Evolutionary conservation across 1,140 invertebrate genomes (phyloP), one percentile per base, ranked within the genome.

Genomic region (Pinna nobilis): DNA sequence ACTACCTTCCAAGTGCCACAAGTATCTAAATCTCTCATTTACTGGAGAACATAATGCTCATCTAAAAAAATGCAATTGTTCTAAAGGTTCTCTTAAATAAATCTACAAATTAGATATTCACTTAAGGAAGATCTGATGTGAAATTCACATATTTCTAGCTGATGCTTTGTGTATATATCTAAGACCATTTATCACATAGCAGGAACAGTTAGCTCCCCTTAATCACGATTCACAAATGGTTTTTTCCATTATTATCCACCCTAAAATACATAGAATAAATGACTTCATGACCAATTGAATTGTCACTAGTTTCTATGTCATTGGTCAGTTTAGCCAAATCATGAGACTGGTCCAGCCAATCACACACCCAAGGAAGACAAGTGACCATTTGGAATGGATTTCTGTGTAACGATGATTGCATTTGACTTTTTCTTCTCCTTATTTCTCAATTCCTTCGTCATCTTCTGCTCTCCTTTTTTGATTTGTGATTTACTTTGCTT

Each of bases 401-500:
- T 53, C 51, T 23, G n/a, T 13, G 25, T 44, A 9, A 11, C 9
- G 9, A 44, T 44, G 39, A 44, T 44, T 44, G 39, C n/a, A 9
- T n/a, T 9, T 44, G 9, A 23, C 13, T 13, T 53, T 18, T 23
- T 13, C 25, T 13, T 23, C 3, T 23, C 3, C n/a, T 23, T 20
- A 23, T 11, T 53, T 20, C 39, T 53, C 63, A 63, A n/a, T n/a
- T n/a, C n/a, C n/a, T n/a, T n/a, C n/a, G n/a, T 55, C 15, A 51
- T 20, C 55, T 55, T n/a, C 32, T 53, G 32, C 41, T 28, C 23
- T 84, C 91, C 90, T 35, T 91, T 90, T 32, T 90, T 88, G 11
- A 50, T 55, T 53, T 73, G 11, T 47, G 39, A 53, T 53, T 53
- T 20, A 53, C 51, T 53, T 28, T 53, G 13, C n/a, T 25, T 23